phyloP scores from a whole-genome alignment of 2,888 invertebrate species.

The Apodemia duryi region DNA sequence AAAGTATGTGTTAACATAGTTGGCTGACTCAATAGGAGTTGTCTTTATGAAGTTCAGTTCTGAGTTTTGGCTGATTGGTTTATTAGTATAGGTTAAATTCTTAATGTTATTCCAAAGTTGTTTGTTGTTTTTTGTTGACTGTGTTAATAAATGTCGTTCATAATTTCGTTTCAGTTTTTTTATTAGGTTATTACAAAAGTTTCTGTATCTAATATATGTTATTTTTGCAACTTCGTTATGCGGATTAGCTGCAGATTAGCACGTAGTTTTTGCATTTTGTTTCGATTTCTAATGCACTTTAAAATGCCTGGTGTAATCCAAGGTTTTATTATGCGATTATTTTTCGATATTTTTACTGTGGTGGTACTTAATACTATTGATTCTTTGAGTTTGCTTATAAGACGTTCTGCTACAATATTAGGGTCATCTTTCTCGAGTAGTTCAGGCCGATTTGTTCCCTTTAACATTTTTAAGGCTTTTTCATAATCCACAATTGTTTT shows the following conservation, averaged over 20 bases:
- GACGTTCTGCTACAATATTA: too few species aligned
- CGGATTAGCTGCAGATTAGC: not conserved
- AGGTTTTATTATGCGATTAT: not conserved
- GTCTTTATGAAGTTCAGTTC: not conserved
- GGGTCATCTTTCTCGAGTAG: too few species aligned
- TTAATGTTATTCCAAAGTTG: not conserved
- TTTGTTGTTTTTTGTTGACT: not conserved
- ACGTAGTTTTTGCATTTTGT: not conserved
- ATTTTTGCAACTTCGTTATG: not conserved
- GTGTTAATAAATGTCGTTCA: not conserved
- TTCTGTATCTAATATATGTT: not conserved
- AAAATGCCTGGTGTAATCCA: not conserved
- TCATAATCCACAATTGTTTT: too few species aligned
- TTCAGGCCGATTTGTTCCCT: too few species aligned
- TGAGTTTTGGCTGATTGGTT: not conserved
- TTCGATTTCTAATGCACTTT: not conserved
- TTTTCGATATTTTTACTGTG: not conserved
- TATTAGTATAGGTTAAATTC: not conserved
- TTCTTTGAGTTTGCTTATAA: too few species aligned
- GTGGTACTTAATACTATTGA: not conserved
- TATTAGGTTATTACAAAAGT: not conserved
- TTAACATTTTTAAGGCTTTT: too few species aligned
- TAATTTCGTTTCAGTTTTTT: not conserved
- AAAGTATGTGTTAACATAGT: not conserved
- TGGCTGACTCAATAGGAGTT: not conserved